phyloP scores from a whole-genome alignment of 2,888 invertebrate species.

The Andrena chrysosceles region DNA sequence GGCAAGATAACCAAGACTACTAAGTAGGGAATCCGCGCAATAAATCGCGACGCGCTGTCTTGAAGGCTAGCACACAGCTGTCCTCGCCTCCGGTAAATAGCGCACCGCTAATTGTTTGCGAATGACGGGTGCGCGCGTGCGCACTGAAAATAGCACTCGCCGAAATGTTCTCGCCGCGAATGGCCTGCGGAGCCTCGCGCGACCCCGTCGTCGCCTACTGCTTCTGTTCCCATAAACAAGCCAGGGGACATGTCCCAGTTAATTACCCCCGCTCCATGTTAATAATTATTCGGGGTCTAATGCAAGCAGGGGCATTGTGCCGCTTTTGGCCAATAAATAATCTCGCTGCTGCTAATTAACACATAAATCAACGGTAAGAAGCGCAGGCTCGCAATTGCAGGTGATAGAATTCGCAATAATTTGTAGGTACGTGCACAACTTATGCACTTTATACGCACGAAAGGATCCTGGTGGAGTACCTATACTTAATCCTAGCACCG shows the following conservation, averaged over 20 bases:
- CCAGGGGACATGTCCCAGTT: constrained; percentile 35
- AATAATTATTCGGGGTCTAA: constrained; percentile 51
- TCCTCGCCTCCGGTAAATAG: constrained; percentile 31
- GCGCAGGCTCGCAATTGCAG: constrained; percentile 32
- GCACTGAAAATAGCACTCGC: constrained; percentile 68
- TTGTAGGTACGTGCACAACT: constrained; percentile 13
- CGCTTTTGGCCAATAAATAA: constrained; percentile 51
- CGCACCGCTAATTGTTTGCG: constrained; percentile 68
- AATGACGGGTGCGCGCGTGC: constrained; percentile 63
- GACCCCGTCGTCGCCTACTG: constrained; percentile 34
- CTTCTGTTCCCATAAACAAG: constrained; percentile 40
- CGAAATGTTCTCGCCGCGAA: constrained; percentile 73
- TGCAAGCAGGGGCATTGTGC: constrained; percentile 41
- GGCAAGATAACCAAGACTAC: background rate
- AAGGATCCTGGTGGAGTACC: background rate
- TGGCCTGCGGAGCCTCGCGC: constrained; percentile 23
- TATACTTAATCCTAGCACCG: too few relatives aligned
- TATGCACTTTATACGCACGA: background rate
- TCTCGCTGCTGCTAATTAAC: constrained; percentile 54
- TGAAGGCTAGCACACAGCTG: background rate
- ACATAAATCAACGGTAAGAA: constrained; percentile 51
- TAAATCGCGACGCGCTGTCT: constrained; percentile 7
- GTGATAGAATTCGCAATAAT: constrained; percentile 40
- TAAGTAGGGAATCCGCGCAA: background rate
- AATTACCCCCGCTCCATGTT: constrained; percentile 45